Base-by-base conservation (phyloP, 92 coral and sea anemone genomes). In the Zoanthus sociatus region DNA sequence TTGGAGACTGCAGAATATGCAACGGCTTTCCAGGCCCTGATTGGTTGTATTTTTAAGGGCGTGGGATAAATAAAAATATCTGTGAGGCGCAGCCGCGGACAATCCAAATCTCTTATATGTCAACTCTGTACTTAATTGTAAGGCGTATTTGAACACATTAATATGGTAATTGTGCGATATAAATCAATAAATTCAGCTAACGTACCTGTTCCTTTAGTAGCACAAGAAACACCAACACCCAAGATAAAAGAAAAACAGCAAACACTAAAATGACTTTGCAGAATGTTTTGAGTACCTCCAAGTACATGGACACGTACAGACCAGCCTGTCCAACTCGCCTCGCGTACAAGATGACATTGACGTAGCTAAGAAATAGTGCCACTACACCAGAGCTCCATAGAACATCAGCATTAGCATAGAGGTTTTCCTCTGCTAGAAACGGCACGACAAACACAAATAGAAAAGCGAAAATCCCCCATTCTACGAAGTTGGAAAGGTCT, bases 161-260 rank as follows among this genome's bases (percentile, higher is more conserved):
- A 26, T 26, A 26, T 26, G 26, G 26, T 26, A 26, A 5, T 48
- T 48, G 53, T 0, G 53, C 9, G 0, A 5, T 9, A 48, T 0
- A 5, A 5, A 48, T 5, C 9, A 48, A 48, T 48, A 50, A 50
- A 50, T 3, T 50, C 18, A 6, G 56, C 56, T 76, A 11, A 73
- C 94, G 73, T 45, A 96, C 98, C 98, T 96, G 92, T 47, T 96
- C 93, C 84, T 89, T 91, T 21, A 96, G 88, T 72, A 96, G 82
- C 56, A 96, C 92, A 55, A 87, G 92, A 83, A 92, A 94, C 50
- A 89, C 91, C 56, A 90, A 44, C 14, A 90, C 79, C 71, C 84
- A 94, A 14, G 98, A 94, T 10, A 96, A 33, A 12, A 96, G 73
- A 73, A 94, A 86, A 20, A 91, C 82, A 0, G 89, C 55, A 68